phyloP scores from a whole-genome alignment of 2,797 vertebrate genomes.

The Rhincodon typus region DNA sequence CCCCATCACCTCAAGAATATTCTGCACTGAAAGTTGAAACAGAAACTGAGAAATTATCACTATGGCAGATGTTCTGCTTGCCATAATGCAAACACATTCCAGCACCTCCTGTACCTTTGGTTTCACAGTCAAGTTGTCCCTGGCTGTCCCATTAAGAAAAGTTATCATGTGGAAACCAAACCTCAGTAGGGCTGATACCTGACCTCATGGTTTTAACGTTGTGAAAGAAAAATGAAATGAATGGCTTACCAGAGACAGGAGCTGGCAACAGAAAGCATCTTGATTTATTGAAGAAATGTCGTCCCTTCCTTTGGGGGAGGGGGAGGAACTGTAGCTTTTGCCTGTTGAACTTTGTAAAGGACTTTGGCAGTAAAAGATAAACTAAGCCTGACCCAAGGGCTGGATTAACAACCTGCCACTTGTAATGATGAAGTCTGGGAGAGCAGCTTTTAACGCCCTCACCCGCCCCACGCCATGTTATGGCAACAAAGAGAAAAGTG shows the following conservation, averaged over 20 bases:
- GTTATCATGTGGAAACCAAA: background rate
- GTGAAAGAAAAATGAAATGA: background rate
- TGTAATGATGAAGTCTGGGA: slow-evolving; percentile 52
- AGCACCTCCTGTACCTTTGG: background rate
- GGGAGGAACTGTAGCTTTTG: background rate
- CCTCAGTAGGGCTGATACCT: background rate
- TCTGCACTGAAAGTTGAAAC: background rate
- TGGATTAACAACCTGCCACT: slow-evolving; percentile 54
- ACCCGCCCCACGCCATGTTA: slow-evolving; percentile 43
- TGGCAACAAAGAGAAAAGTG: slow-evolving; percentile 45
- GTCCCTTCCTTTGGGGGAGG: background rate
- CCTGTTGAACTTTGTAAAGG: background rate
- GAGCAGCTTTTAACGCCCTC: slow-evolving; percentile 46
- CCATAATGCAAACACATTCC: background rate
- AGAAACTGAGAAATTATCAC: background rate
- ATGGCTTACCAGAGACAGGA: background rate
- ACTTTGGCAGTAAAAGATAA: slow-evolving; percentile 48
- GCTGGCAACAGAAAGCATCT: background rate
- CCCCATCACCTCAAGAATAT: no score
- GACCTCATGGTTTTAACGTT: background rate
- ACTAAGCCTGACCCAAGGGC: slow-evolving; percentile 54
- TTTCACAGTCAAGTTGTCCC: background rate
- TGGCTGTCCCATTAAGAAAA: background rate
- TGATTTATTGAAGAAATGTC: background rate
- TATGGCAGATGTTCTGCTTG: background rate